These are phyloP conservation scores for Catocala nupta DNA, from an alignment of 2,888 invertebrate genomes.

Conservation along the genomic window DNA sequence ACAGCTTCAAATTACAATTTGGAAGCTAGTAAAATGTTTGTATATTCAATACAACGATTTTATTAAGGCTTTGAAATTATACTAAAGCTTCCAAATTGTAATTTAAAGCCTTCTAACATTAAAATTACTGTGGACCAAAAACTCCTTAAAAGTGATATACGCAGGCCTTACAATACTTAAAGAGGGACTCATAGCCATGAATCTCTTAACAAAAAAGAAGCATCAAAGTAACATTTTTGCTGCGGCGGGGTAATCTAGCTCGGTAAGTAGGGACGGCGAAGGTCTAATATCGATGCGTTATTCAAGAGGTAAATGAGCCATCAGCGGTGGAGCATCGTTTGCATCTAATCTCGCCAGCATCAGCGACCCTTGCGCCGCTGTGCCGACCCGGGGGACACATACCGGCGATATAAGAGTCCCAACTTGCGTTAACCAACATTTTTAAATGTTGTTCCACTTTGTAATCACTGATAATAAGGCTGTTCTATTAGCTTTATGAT, in stretches of 20 bases:
- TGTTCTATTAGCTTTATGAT: conserved; percentile 10
- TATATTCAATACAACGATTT: too few relatives aligned
- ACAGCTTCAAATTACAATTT: too few relatives aligned
- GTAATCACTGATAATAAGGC: conserved; percentile 19
- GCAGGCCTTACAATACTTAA: conserved; percentile 3
- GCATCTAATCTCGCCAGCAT: conserved; percentile 81
- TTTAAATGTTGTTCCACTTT: conserved; percentile 45
- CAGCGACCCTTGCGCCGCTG: conserved; percentile 62
- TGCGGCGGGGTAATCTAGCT: conserved; percentile 32
- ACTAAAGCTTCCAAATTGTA: neutral
- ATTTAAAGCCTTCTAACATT: neutral
- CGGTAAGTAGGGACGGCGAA: conserved; percentile 51
- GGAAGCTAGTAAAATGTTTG: too few relatives aligned
- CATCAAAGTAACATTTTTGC: conserved; percentile 47
- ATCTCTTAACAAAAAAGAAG: conserved; percentile 34
- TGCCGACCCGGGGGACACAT: conserved; percentile 60
- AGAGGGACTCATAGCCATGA: conserved; percentile 8
- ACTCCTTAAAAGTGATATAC: conserved; percentile 2
- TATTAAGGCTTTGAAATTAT: too few relatives aligned
- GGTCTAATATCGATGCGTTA: conserved; percentile 79
- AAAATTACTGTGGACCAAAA: neutral
- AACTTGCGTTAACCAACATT: conserved; percentile 39
- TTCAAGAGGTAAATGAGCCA: conserved; percentile 84
- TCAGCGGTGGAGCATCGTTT: conserved; percentile 79
- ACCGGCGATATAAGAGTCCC: conserved; percentile 57